Percentiles rank a stretch among this genome's conserved stretches.
phyloP scores from a whole-genome alignment of 2,888 invertebrate species.

The Thalpophila matura region DNA sequence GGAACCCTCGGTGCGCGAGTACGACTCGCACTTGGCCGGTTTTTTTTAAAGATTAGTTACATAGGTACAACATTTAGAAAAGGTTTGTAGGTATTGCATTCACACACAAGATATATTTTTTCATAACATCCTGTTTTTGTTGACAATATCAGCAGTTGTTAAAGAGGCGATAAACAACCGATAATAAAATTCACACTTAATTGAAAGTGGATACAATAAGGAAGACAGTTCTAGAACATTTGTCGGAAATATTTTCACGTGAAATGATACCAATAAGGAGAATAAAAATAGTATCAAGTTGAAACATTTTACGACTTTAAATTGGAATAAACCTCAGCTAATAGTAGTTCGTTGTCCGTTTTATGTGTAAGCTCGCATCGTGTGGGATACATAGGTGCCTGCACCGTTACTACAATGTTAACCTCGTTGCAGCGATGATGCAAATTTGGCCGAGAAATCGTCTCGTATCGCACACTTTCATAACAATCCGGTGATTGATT shows the following conservation, averaged over 20 bases:
- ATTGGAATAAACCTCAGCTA: conserved; percentile 48
- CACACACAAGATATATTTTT: conserved; percentile 12
- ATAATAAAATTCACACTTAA: conserved; percentile 59
- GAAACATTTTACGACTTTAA: conserved; percentile 51
- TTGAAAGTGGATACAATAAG: conserved; percentile 51
- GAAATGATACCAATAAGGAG: conserved; percentile 54
- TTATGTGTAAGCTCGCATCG: conserved; percentile 51
- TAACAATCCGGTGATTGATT: conserved; percentile 90
- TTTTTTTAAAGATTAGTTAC: too few species aligned
- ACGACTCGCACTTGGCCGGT: too few species aligned
- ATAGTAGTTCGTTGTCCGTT: conserved; percentile 59
- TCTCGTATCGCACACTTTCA: conserved; percentile 88
- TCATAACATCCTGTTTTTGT: conserved; percentile 41
- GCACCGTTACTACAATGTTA: conserved; percentile 62
- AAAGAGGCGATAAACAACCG: conserved; percentile 38
- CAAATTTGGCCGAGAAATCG: conserved; percentile 87
- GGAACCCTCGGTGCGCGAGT: too few species aligned
- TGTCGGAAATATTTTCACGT: conserved; percentile 54
- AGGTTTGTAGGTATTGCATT: not conserved
- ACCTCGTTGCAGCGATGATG: conserved; percentile 84
- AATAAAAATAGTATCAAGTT: conserved; percentile 59
- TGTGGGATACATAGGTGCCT: conserved; percentile 40
- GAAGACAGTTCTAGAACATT: conserved; percentile 62
- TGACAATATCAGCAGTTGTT: conserved; percentile 30
- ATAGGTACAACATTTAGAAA: too few species aligned